A percentile compares a stretch with the other conserved stretches of the same genome.
Evolutionary conservation across 2,797 vertebrate species (phyloP).

Genomic region (Xenops minutus): DNA sequence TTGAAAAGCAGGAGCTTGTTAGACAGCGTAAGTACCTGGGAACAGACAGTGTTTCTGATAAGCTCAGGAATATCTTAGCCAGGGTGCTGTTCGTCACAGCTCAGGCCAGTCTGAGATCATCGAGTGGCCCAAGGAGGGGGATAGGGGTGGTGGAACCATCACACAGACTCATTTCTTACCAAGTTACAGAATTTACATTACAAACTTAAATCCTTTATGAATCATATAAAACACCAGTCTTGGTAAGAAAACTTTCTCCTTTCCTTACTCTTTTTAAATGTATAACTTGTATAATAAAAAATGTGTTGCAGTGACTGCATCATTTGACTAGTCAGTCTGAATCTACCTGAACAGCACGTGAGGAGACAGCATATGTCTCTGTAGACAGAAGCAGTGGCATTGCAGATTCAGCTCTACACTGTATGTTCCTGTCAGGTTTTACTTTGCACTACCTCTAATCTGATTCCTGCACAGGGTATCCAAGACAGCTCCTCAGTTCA

Average conservation of each 20-base stretch:
- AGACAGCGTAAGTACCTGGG: background rate
- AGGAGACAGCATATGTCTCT: background rate
- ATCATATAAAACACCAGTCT: background rate
- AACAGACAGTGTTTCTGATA: background rate
- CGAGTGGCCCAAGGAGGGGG: background rate
- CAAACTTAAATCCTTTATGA: background rate
- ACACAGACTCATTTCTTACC: background rate
- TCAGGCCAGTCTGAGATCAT: background rate
- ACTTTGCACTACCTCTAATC: background rate
- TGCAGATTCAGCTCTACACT: background rate
- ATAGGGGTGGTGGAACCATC: background rate
- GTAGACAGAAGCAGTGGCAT: accelerated
- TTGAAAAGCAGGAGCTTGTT: background rate
- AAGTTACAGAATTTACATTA: background rate
- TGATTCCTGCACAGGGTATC: background rate
- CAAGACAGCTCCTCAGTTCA: background rate
- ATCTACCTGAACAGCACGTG: background rate
- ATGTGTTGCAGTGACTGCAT: background rate
- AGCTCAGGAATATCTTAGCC: background rate
- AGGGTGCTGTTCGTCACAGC: background rate
- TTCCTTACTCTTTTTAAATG: background rate
- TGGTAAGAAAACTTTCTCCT: background rate
- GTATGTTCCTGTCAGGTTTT: background rate
- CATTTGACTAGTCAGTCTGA: background rate
- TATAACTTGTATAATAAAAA: background rate